Conservation (phyloP, 2,797 vertebrate genomes). For the Danio kyathit region DNA sequence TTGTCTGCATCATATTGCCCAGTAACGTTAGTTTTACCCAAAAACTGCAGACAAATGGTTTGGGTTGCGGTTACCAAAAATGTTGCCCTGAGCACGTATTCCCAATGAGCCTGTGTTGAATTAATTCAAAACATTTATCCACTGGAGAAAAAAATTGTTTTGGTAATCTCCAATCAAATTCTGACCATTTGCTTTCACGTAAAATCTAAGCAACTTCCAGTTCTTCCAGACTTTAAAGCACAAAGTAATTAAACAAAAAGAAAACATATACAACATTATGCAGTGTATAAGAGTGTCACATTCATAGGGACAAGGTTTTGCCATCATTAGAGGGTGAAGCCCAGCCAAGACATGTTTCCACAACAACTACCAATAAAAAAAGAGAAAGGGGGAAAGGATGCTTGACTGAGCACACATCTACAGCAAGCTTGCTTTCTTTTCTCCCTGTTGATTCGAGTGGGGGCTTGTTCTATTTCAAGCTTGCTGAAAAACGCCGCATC, state of each 20-base stretch:
- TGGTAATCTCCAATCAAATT: too few species aligned
- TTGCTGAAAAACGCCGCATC: conserved; percentile 28
- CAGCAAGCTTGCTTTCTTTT: conserved; percentile 51
- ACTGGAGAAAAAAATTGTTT: too few species aligned
- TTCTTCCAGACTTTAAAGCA: too few species aligned
- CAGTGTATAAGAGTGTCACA: conserved; percentile 24
- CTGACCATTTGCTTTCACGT: too few species aligned
- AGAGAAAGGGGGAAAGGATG: conserved; percentile 28
- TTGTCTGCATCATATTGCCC: too few species aligned
- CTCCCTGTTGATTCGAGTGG: conserved; percentile 65
- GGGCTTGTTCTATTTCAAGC: conserved; percentile 70
- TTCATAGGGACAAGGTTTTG: conserved; percentile 36
- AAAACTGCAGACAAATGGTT: too few species aligned
- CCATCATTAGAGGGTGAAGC: conserved; percentile 52
- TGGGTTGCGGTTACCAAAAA: too few species aligned
- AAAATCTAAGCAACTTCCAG: too few species aligned
- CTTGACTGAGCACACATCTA: conserved; percentile 57
- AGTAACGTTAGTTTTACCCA: too few species aligned
- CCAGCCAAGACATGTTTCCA: conserved; percentile 54
- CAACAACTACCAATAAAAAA: conserved; percentile 49
- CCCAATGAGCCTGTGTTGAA: too few species aligned
- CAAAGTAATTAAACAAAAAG: background rate
- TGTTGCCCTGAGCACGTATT: too few species aligned
- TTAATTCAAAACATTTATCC: too few species aligned
- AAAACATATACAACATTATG: conserved; percentile 9